Evolutionary conservation across 2,888 invertebrate species (phyloP).

Genomic region (Sympetrum striolatum): DNA sequence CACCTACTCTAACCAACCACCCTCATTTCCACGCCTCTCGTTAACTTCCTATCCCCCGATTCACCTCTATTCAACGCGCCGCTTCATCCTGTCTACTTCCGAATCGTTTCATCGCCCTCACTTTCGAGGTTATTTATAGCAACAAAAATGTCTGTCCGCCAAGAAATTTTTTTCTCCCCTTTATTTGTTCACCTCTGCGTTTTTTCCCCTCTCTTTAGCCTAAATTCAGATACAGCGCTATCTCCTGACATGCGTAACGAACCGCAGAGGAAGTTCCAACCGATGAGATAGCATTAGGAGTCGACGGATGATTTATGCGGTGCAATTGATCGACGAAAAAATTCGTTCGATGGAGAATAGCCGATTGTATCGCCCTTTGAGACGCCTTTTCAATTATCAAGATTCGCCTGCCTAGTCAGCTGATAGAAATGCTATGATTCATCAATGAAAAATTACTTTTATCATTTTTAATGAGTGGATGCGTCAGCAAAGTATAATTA

Average conservation of each 20-base stretch:
- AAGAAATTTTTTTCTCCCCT: neutral
- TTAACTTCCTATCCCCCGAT: neutral
- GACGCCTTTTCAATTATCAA: too few species aligned
- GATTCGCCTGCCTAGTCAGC: too few species aligned
- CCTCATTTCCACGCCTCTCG: neutral
- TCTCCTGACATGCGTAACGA: neutral
- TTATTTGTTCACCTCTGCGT: slow-evolving; percentile 5
- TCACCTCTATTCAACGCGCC: neutral
- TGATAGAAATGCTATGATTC: too few species aligned
- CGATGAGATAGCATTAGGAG: neutral
- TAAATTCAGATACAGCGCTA: neutral
- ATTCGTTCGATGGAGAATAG: too few species aligned
- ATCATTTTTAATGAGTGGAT: too few species aligned
- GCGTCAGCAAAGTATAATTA: too few species aligned
- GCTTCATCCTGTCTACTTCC: neutral
- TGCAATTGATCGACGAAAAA: too few species aligned
- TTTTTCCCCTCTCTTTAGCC: neutral
- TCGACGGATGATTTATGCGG: neutral
- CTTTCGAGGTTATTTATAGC: slow-evolving; percentile 1
- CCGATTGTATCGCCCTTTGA: too few species aligned
- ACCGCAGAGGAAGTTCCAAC: neutral
- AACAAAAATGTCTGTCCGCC: neutral
- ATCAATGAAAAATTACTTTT: too few species aligned
- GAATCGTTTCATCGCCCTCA: neutral
- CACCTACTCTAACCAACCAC: too few species aligned